A percentile compares a stretch with the other conserved stretches of the same genome.
Conservation (phyloP, 2,797 vertebrate genomes). For the Molossus alvarezi region DNA sequence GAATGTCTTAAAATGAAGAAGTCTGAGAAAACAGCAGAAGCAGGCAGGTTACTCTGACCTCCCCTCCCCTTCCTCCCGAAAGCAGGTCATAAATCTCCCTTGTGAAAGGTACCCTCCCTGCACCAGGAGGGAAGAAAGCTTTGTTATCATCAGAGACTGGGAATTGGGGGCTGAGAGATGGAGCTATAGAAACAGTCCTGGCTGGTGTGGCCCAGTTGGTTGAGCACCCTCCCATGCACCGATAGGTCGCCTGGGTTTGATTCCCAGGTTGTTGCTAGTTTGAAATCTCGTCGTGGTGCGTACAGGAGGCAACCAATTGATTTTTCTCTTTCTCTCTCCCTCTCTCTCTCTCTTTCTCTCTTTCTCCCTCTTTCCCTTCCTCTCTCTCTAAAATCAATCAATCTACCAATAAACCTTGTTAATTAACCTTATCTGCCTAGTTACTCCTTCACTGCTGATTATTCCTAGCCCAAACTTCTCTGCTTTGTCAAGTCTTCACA, state of each 20-base stretch:
- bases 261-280: background rate
- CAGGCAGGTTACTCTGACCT: background rate
- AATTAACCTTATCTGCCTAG: background rate
- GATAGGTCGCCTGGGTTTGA: fast-evolving
- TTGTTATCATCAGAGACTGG: background rate
- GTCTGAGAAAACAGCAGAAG: background rate
- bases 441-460: background rate
- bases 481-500: background rate
- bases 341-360: background rate
- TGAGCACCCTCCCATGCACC: background rate
- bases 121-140: background rate
- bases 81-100: background rate
- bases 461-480: background rate
- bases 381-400: no score
- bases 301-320: background rate
- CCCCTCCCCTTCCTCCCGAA: background rate
- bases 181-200: background rate
- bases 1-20: background rate
- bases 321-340: background rate
- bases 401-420: background rate
- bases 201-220: background rate
- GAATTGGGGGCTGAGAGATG: background rate
- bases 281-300: background rate
- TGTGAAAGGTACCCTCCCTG: background rate
- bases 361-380: no score